Percentiles rank a stretch among this genome's conserved stretches.
phyloP scores from a whole-genome alignment of 2,113 vertebrate genomes.

The Chinchilla lanigera region DNA sequence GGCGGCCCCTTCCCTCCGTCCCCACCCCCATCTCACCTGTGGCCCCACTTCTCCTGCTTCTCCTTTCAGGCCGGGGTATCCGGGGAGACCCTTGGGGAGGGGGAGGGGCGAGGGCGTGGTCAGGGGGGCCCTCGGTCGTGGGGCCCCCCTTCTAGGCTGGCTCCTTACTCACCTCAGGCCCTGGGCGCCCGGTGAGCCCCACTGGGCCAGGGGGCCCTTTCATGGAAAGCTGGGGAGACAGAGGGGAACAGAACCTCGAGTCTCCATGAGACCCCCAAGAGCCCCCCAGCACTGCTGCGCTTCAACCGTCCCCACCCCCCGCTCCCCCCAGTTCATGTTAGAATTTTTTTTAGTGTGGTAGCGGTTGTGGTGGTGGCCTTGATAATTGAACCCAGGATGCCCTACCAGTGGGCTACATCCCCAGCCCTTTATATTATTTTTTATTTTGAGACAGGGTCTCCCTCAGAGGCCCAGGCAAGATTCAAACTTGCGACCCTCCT shows the following conservation, averaged over 20 bases:
- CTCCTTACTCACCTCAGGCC: constrained; percentile 88
- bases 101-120: not conserved
- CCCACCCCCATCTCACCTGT: constrained; percentile 77
- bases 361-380: not conserved
- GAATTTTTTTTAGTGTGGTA: not conserved
- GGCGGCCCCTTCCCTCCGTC: not conserved
- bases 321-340: not conserved
- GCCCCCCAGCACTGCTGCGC: not conserved
- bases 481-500: not conserved
- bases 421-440: not conserved
- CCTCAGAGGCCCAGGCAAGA: not conserved
- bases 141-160: accelerated
- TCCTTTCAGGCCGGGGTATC: constrained; percentile 85
- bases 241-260: not conserved
- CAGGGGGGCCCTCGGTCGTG: no score
- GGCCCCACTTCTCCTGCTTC: constrained; percentile 83
- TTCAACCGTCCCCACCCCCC: not conserved
- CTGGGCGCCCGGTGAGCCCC: constrained; percentile 92
- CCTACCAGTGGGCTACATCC: not conserved
- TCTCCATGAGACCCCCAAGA: not conserved
- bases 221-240: constrained; percentile 89
- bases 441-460: not conserved
- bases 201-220: constrained; percentile 91
- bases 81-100: constrained; percentile 83
- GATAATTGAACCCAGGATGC: not conserved